Base-by-base conservation (phyloP, 2,113 vertebrate genomes). In the Chascanopsetta lugubris region DNA sequence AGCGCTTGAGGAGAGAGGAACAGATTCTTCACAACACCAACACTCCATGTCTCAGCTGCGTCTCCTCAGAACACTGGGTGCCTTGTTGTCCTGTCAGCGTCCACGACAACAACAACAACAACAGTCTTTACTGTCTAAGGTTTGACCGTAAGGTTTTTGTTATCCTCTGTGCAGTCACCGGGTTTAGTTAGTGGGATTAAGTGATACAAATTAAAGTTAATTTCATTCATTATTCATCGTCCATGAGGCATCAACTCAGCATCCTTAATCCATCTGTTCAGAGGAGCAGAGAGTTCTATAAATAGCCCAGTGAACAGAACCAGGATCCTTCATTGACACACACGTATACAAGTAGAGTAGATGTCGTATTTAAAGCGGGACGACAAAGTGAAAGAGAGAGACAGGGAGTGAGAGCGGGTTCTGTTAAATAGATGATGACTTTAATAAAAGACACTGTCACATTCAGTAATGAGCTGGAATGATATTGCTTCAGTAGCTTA, bases 401-500 rank as follows among this genome's bases (percentile, higher is more conserved):
- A 7, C 46, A 64, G 42, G 63, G n/a, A 45, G 57, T 27, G 60
- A 15, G 42, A 30, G 21, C 2, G 5, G 4, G 10, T 79, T 50
- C 48, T 79, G 80, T 84, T 90, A 83, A 88, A 84, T 81, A 85
- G 75, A 85, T 73, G 79, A 59, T 55, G 72, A 74, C 75, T 90
- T 90, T 90, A 88, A 73, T 90, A 86, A 88, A 86, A 85, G 58
- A 77, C 61, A 57, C 47, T 24, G 3, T 48, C 49, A 82, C 79
- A 82, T 84, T 88, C 86, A 71, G 40, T 34, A 51, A 70, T 60
- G 69, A 68, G 62, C 70, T 83, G 51, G 61, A 77, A 80, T 66
- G 58, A 77, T 83, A 83, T 87, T 81, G 80, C 86, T 77, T 79
- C 58, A 70, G 62, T 53, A 34, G 76, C 81, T 74, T 74, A n/a